Percentiles rank a stretch among this genome's conserved stretches.
Evolutionary conservation across 2,113 vertebrate genomes (phyloP).

Genomic region (Peromyscus polionotus): DNA sequence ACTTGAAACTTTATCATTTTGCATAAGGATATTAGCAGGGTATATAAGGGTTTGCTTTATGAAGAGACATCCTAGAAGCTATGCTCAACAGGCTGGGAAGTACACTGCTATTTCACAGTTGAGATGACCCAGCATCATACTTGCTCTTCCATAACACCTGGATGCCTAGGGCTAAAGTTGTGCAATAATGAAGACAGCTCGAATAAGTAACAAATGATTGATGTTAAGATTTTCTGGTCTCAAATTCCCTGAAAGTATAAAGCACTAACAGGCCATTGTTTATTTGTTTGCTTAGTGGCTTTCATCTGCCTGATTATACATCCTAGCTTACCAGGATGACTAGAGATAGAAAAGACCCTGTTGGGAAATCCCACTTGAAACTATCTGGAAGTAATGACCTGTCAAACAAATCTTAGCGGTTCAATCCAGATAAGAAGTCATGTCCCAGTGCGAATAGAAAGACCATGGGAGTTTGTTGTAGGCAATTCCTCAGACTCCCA

Average conservation of each 20-base stretch:
- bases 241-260: background rate
- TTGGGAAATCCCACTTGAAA: background rate
- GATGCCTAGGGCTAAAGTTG: background rate
- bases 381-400: background rate
- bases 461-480: rapidly evolving
- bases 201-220: background rate
- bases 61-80: background rate
- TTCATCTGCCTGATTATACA: background rate
- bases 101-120: background rate
- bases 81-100: background rate
- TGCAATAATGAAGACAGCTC: background rate
- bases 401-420: background rate
- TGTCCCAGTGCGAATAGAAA: background rate
- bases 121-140: background rate
- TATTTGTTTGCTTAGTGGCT: background rate
- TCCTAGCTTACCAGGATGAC: background rate
- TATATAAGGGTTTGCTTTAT: background rate
- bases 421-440: background rate
- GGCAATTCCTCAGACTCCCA: background rate
- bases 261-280: background rate
- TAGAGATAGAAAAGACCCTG: background rate
- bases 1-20: background rate
- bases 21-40: background rate
- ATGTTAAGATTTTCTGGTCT: background rate
- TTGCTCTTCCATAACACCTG: background rate